Percentiles rank a stretch among this genome's conserved stretches.
phyloP scores from a whole-genome alignment of 2,888 invertebrate genomes.

The Eremobia ochroleuca region DNA sequence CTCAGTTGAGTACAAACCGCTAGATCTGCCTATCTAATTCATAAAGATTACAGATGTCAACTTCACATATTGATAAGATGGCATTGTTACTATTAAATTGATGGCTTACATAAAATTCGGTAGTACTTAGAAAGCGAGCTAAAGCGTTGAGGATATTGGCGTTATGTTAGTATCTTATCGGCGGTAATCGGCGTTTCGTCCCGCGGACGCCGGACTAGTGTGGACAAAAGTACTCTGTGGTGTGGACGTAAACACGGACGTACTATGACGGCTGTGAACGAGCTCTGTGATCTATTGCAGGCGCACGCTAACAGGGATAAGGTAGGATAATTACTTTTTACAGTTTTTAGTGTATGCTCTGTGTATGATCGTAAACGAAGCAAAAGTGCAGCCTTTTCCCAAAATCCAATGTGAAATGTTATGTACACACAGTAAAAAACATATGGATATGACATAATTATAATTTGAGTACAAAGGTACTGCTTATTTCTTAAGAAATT shows the following conservation, averaged over 20 bases:
- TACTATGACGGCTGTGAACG: slow-evolving; percentile 81
- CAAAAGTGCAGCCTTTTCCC: too few species aligned
- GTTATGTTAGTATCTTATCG: slow-evolving; percentile 55
- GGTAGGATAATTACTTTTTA: too few species aligned
- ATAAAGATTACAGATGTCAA: slow-evolving; percentile 60
- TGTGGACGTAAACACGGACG: slow-evolving; percentile 49
- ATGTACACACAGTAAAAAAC: too few species aligned
- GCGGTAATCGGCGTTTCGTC: slow-evolving; percentile 34
- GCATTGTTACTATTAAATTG: slow-evolving; percentile 44
- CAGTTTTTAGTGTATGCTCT: too few species aligned
- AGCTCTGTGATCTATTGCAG: slow-evolving; percentile 93
- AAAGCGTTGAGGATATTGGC: slow-evolving; percentile 33
- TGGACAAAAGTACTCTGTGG: too few species aligned
- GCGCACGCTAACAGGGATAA: slow-evolving; percentile 96
- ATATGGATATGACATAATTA: too few species aligned
- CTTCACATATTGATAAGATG: slow-evolving; percentile 39
- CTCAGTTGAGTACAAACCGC: slow-evolving; percentile 23
- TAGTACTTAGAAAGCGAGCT: slow-evolving; percentile 38
- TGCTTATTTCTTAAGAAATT: too few species aligned
- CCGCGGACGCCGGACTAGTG: too few species aligned
- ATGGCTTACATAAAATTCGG: slow-evolving; percentile 55
- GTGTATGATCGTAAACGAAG: too few species aligned
- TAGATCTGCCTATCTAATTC: slow-evolving; percentile 35
- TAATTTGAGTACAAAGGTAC: too few species aligned
- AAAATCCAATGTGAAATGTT: too few species aligned